Conservation (phyloP, 2,113 vertebrate genomes). For the Podocnemis expansa region DNA sequence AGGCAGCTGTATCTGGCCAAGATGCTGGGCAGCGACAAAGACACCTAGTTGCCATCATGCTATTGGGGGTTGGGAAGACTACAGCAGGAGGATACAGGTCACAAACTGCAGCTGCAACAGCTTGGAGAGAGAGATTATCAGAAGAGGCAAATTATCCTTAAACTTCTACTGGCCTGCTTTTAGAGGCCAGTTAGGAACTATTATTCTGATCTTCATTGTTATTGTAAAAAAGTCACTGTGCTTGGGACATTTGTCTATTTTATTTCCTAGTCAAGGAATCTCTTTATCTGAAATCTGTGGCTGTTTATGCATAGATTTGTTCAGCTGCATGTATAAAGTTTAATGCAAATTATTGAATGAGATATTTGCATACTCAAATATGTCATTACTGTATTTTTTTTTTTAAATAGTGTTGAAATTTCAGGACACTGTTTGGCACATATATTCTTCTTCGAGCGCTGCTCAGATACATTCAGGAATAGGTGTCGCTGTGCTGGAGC, state of each 20-base stretch:
- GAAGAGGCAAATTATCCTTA: too few relatives aligned
- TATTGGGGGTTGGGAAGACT: too few relatives aligned
- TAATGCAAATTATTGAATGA: not conserved
- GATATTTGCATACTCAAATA: not conserved
- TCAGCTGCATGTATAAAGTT: not conserved
- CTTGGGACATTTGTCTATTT: not conserved
- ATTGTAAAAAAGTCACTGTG: not conserved
- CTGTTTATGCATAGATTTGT: not conserved
- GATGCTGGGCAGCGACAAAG: too few relatives aligned
- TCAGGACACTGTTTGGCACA: not conserved
- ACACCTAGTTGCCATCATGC: too few relatives aligned
- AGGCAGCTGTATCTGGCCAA: too few relatives aligned
- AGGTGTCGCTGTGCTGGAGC: too few relatives aligned
- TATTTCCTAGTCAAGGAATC: not conserved
- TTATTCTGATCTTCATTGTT: not conserved
- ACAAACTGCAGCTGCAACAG: too few relatives aligned
- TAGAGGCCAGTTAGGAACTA: not conserved
- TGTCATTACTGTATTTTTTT: not conserved
- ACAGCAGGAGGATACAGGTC: too few relatives aligned
- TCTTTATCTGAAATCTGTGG: not conserved
- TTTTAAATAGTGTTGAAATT: not conserved
- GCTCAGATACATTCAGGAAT: too few relatives aligned
- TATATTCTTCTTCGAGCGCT: too few relatives aligned
- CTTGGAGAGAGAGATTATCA: too few relatives aligned
- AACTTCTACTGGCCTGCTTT: too few relatives aligned